Base-by-base conservation (phyloP, 2,113 vertebrate species). In the Machaerirhynchus nigripectus region DNA sequence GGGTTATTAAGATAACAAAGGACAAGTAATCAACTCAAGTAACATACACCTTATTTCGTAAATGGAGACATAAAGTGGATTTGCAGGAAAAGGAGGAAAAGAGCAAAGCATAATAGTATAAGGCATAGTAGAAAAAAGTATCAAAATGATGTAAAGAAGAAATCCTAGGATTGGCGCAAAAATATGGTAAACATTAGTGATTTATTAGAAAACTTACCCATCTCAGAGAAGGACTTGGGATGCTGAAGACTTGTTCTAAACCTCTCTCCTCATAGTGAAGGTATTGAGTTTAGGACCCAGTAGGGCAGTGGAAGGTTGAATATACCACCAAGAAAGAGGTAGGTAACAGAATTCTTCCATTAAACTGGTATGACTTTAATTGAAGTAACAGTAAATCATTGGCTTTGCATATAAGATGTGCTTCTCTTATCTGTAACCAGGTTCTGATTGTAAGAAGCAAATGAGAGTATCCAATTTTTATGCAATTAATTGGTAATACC, bases 391-490 rank as follows among this genome's bases (percentile, higher is more conserved):
- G 17, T 53, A 40, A 78, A 49, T 21, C 8, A 37, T 40, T 53
- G 2, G 6, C 0, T 65, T 78, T 87, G 31, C 13, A 23, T 53
- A 39, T 42, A 27, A 47, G 15, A 3, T 6, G 0, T 44, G 3
- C 15, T 78, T 20, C 22, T 77, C 15, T 47, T 84, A 8, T 33
- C 35, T 52, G 19, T 24, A 52, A 35, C 30, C 56, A 50, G 7
- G 20, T 55, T 70, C 27, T 42, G 24, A 75, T 33, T 55, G 13
- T 13, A 75, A 63, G 19, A 89, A 89, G 46, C 6, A 33, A 64
- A 68, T 44, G 10, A 87, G 11, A 57, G 42, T 56, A 44, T 64
- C 15, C 1, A 9, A 15, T 7, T 47, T 46, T 11, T 7, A 31
- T 35, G 23, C 39, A 63, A n/a, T 70, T 30, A 84, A 50, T 27